Conservation (phyloP, 2,113 vertebrate genomes). For the Sarotherodon lohbergeri region DNA sequence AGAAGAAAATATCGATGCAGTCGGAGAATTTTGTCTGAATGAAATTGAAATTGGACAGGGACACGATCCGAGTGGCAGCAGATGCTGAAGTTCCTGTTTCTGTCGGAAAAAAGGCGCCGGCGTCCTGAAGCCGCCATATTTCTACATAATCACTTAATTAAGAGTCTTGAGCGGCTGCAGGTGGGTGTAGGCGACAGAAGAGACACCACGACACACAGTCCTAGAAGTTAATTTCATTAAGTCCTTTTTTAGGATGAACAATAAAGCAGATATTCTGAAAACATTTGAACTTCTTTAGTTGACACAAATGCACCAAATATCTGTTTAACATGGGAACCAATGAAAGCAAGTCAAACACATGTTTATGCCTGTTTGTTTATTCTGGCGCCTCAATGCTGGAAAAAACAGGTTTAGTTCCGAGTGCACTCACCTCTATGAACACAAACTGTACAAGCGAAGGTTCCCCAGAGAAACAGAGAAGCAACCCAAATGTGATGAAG, state of each 20-base stretch:
- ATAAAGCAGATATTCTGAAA: neutral
- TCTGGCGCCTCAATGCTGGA: neutral
- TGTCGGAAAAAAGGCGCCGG: neutral
- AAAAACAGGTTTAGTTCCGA: neutral
- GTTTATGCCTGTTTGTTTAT: neutral
- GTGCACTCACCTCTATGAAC: neutral
- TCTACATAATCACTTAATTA: neutral
- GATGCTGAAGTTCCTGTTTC: neutral
- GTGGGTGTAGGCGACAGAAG: neutral
- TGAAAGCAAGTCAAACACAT: neutral
- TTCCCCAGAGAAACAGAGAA: neutral
- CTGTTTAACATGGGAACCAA: neutral
- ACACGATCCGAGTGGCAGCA: neutral
- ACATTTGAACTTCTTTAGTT: neutral
- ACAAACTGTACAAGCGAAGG: neutral
- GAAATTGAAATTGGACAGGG: neutral
- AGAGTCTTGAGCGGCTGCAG: neutral
- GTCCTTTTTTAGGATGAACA: neutral
- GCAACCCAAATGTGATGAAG: neutral
- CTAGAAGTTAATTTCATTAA: neutral
- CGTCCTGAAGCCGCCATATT: neutral
- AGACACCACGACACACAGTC: neutral
- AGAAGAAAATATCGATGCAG: neutral
- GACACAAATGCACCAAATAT: neutral
- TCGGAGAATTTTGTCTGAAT: neutral